Conservation (phyloP, 2,888 invertebrate species). For the Seira ritae region DNA sequence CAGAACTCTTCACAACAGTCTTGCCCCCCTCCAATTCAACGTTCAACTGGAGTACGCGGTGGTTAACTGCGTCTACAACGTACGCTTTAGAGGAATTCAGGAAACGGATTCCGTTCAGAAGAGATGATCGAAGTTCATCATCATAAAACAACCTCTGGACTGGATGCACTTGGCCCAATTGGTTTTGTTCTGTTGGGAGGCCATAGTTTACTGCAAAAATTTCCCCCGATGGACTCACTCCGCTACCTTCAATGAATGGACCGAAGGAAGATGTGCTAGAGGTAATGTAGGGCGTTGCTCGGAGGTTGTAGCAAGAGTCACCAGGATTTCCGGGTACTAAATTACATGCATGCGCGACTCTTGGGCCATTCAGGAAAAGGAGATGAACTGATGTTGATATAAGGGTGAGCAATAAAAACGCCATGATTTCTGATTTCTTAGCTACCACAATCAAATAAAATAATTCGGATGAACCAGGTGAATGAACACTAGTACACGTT, state of each 20-base stretch:
- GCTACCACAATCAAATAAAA: too few relatives aligned
- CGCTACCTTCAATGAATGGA: constrained; percentile 66
- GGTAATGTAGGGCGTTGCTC: constrained; percentile 45
- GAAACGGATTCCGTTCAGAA: constrained; percentile 65
- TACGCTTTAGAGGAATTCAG: constrained; percentile 51
- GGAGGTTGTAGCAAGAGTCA: constrained; percentile 55
- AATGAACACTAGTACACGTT: too few relatives aligned
- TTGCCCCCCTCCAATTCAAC: constrained; percentile 22
- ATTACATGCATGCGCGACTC: constrained; percentile 44
- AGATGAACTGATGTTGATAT: constrained; percentile 11
- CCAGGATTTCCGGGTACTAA: constrained; percentile 39
- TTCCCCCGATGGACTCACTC: constrained; percentile 61
- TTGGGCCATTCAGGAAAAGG: background rate
- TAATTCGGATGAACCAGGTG: too few relatives aligned
- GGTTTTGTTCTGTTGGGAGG: constrained; percentile 36
- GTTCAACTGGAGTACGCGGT: constrained; percentile 57
- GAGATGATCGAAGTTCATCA: constrained; percentile 32
- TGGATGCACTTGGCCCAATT: constrained; percentile 65
- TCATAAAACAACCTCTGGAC: constrained; percentile 58
- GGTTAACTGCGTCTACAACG: constrained; percentile 64
- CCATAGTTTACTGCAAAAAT: constrained; percentile 69
- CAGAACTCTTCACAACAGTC: constrained; percentile 26
- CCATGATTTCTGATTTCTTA: constrained; percentile 31
- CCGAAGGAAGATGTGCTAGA: constrained; percentile 58
- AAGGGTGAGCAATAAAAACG: constrained; percentile 15